A percentile compares a stretch with the other conserved stretches of the same genome.
phyloP scores from a whole-genome alignment of 1,140 invertebrate species.

The Proales similis region DNA sequence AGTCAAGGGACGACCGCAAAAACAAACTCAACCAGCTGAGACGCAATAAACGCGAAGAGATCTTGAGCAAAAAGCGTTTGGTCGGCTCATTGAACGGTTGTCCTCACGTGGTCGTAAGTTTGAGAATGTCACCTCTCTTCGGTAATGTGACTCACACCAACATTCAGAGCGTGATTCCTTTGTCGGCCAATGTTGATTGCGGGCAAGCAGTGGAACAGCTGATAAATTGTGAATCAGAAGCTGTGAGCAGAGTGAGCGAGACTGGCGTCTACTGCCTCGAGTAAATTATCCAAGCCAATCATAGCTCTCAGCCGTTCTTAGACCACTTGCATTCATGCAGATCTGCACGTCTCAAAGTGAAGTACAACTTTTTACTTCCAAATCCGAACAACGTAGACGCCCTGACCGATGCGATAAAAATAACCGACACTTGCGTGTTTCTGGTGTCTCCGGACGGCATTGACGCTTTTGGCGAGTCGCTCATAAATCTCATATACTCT shows the following conservation, averaged over 20 bases:
- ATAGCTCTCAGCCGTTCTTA: slow-evolving; percentile 2
- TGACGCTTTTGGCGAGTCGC: slow-evolving; percentile 22
- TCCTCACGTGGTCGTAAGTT: slow-evolving; percentile 29
- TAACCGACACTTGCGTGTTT: slow-evolving; percentile 31
- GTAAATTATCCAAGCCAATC: not conserved
- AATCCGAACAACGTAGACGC: slow-evolving; percentile 18
- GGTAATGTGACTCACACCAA: not conserved
- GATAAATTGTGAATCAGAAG: slow-evolving; percentile 18
- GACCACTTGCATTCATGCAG: not conserved
- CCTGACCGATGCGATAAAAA: slow-evolving; percentile 19
- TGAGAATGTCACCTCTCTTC: not conserved
- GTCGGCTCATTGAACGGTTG: slow-evolving; percentile 14
- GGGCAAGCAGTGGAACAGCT: slow-evolving; percentile 19
- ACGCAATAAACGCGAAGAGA: slow-evolving; percentile 14
- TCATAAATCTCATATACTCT: slow-evolving; percentile 21
- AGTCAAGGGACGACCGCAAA: slow-evolving; percentile 14
- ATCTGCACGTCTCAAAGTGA: slow-evolving; percentile 17
- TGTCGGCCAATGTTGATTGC: slow-evolving; percentile 30
- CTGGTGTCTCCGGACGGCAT: slow-evolving; percentile 22
- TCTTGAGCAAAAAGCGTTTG: slow-evolving; percentile 30
- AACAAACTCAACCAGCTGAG: slow-evolving; percentile 20
- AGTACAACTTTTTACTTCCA: slow-evolving; percentile 33
- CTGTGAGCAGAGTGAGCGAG: not conserved
- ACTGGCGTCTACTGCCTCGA: slow-evolving; percentile 20
- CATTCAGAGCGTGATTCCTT: slow-evolving; percentile 17